A percentile compares a stretch with the other conserved stretches of the same genome.
Evolutionary conservation across 2,797 vertebrate genomes (phyloP).

Genomic region (Sarcophilus harrisii): DNA sequence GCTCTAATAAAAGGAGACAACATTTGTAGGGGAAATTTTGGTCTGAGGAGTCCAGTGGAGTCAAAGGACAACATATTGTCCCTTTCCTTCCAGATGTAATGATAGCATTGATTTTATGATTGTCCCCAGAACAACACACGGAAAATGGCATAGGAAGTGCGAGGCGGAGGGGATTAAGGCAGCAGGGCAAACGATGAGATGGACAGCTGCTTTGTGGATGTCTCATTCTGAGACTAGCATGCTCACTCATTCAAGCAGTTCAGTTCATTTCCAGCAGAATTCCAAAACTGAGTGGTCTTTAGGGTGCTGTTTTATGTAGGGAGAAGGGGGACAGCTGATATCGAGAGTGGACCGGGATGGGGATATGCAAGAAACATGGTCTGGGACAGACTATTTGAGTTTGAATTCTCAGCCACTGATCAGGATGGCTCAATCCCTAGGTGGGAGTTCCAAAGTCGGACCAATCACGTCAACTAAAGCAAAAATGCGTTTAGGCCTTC

Average conservation of each 20-base stretch:
- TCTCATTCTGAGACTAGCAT: neutral
- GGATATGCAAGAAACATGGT: neutral
- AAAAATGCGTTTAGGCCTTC: neutral
- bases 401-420: neutral
- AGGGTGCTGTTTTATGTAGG: neutral
- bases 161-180: neutral
- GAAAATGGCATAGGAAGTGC: neutral
- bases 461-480: neutral
- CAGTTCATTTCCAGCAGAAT: neutral
- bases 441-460: neutral
- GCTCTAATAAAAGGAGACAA: neutral
- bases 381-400: neutral
- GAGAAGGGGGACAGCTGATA: neutral
- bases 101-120: neutral
- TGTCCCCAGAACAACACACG: neutral
- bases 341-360: neutral
- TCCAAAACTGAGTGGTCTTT: neutral
- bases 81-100: neutral
- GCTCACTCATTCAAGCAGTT: neutral
- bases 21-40: neutral
- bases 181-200: neutral
- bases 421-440: neutral
- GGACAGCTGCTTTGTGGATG: no score
- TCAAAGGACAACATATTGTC: neutral
- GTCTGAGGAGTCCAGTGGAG: neutral